Conservation (phyloP, 53 echinoderm and acorn worm species). For the Henricia sp. region DNA sequence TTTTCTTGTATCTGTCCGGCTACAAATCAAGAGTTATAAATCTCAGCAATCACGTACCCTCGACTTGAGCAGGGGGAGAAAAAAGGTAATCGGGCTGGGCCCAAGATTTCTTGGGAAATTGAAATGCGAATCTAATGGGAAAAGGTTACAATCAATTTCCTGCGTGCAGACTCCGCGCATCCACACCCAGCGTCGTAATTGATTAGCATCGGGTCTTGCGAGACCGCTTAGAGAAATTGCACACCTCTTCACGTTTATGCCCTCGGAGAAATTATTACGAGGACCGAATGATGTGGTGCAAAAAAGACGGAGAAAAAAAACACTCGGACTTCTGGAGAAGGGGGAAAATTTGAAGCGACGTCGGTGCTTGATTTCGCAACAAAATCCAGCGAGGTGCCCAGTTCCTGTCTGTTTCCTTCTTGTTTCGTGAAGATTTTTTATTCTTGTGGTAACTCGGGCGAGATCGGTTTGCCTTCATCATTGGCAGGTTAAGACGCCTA, state of each 20-base stretch:
- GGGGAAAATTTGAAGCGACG: constrained; percentile 16
- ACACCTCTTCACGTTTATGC: constrained; percentile 31
- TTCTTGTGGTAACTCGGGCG: background rate
- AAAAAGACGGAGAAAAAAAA: constrained; percentile 16
- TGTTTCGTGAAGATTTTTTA: background rate
- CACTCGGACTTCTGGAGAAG: background rate
- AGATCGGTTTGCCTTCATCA: constrained; percentile 4
- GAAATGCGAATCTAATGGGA: background rate
- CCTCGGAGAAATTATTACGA: constrained; percentile 42
- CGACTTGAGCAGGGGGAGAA: too few species aligned
- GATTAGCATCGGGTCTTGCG: constrained; percentile 26
- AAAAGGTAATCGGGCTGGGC: too few species aligned
- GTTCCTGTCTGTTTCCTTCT: background rate
- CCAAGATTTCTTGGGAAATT: background rate
- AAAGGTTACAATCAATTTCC: background rate
- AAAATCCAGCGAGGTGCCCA: constrained; percentile 29
- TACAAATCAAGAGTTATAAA: too few species aligned
- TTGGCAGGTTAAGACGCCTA: constrained; percentile 15
- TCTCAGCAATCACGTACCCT: too few species aligned
- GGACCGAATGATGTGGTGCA: background rate
- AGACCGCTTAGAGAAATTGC: constrained; percentile 33
- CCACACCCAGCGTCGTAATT: constrained; percentile 30
- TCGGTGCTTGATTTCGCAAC: constrained; percentile 61
- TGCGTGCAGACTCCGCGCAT: background rate
- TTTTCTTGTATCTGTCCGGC: too few species aligned